phyloP scores from a whole-genome alignment of 1,140 invertebrate genomes.

The Arion vulgaris region DNA sequence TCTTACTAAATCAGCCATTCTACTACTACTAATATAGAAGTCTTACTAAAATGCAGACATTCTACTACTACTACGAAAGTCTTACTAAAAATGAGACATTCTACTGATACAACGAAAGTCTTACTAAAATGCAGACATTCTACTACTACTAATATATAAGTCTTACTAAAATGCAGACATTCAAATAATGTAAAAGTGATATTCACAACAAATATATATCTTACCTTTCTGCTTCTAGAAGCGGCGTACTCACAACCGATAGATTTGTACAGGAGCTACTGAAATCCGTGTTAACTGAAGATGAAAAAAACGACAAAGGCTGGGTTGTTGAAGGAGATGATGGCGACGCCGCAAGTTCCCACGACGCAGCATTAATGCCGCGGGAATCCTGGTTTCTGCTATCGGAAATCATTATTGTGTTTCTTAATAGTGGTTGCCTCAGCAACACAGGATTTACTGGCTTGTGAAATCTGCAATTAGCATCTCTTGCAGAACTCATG shows the following conservation, averaged over 20 bases:
- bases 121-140: no score
- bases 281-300: neutral
- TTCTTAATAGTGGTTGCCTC: neutral
- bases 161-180: no score
- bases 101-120: no score
- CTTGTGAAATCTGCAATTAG: no score
- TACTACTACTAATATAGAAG: no score
- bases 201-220: neutral
- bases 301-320: neutral
- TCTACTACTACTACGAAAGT: no score
- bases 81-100: no score
- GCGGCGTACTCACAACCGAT: constrained; percentile 29
- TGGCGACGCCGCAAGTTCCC: neutral
- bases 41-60: no score
- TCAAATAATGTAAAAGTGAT: neutral
- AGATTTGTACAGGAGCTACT: constrained; percentile 7
- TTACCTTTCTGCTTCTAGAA: constrained; percentile 29
- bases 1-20: no score
- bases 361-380: neutral
- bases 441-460: no score
- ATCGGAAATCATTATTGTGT: neutral
- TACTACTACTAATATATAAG: no score
- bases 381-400: neutral
- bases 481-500: no score
- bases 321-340: neutral